Evolutionary conservation across 2,888 invertebrate species (phyloP), one percentile per base, ranked within the genome.

Genomic region (Mesorhabditis sp.): DNA sequence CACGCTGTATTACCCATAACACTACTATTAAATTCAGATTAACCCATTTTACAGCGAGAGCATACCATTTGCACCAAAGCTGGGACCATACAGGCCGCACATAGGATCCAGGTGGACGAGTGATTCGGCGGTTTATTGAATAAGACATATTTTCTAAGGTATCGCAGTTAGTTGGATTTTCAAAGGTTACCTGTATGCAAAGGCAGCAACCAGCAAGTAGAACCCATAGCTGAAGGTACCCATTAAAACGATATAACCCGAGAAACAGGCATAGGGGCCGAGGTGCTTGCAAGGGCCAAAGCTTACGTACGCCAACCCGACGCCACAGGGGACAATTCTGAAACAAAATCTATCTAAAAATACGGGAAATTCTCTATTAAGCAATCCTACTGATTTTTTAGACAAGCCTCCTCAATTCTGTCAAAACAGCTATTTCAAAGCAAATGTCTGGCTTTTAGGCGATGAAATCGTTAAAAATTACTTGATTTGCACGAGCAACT

Each of bases 271-370:
- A 10, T n/a, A 13, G 7, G 58, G 58, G 7, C 58, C 58, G 58
- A 50, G n/a, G n/a, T 50, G 7, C 58, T 50, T 50, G 58, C 58
- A 50, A 13, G 58, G 58, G n/a, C 58, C 58, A 50, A 50, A 50
- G 58, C 58, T 50, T n/a, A 50, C 58, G n/a, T 50, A 50, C 0
- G 58, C 58, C 58, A 50, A 50, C n/a, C 58, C 58, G 58, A 50
- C 10, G 58, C 58, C 58, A n/a, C 58, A 50, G 58, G 58, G 58
- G 58, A 50, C 58, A n/a, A 50, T 50, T 50, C 58, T 50, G n/a
- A 50, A 50, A 13, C 7, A 50, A 50, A 50, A 28, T 28, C 2
- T 28, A 28, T 28, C 28, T 28, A 28, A 28, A 28, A 28, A 28
- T 1, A 28, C 2, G 2, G 28, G 28, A 28, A 28, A 28, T 28